A percentile compares a stretch with the other conserved stretches of the same genome.
These are phyloP conservation scores for Odontocolon sp. DNA, from an alignment of 2,888 invertebrate species.

Conservation along the genomic window DNA sequence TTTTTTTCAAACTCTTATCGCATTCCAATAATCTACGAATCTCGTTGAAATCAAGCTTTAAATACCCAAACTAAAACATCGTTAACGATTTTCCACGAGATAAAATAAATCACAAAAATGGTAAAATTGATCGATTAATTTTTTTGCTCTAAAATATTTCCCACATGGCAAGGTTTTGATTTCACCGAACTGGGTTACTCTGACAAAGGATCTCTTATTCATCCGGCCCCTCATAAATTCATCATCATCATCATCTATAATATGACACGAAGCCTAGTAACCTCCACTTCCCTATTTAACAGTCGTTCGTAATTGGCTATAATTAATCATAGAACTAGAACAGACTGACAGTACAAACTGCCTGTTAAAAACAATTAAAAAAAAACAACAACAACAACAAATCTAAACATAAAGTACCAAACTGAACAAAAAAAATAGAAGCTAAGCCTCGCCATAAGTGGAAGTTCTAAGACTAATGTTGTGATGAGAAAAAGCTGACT, in stretches of 20 bases:
- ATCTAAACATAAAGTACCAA: neutral
- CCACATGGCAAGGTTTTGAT: too few relatives aligned
- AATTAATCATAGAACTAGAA: constrained; percentile 55
- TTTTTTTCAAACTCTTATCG: too few relatives aligned
- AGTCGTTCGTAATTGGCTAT: constrained; percentile 47
- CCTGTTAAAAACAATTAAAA: constrained; percentile 7
- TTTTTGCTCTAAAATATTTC: too few relatives aligned
- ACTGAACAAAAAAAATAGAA: neutral
- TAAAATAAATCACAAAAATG: too few relatives aligned
- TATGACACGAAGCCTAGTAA: constrained; percentile 2
- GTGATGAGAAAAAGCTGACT: constrained; percentile 38
- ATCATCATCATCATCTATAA: neutral
- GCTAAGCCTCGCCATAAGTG: constrained; percentile 1
- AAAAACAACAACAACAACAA: neutral
- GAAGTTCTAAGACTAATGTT: constrained; percentile 11
- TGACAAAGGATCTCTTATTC: neutral
- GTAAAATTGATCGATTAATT: too few relatives aligned
- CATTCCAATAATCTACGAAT: too few relatives aligned
- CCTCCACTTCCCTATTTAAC: constrained; percentile 9
- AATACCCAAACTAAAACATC: too few relatives aligned
- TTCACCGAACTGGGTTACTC: neutral
- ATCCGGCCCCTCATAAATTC: neutral
- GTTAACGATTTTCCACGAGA: too few relatives aligned
- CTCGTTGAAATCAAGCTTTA: too few relatives aligned
- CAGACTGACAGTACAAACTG: constrained; percentile 23